Evolutionary conservation across 2,797 vertebrate species (phyloP).

Genomic region (Remorina albescens): DNA sequence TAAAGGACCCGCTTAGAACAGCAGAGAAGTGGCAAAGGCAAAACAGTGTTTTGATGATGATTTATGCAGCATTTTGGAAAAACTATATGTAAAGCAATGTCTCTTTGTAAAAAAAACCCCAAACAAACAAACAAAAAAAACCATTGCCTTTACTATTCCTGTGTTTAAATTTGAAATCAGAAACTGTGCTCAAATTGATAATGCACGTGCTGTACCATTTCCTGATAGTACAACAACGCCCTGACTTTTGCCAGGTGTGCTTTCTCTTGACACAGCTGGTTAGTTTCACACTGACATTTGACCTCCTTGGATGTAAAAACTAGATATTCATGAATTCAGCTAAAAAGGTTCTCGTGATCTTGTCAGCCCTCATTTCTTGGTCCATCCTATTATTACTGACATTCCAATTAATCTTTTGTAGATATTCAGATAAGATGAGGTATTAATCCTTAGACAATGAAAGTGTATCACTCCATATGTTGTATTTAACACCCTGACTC

Average conservation of each 20-base stretch:
- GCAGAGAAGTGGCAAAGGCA: slow-evolving; percentile 3
- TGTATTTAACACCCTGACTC: slow-evolving; percentile 21
- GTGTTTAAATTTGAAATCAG: slow-evolving; percentile 4
- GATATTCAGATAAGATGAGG: slow-evolving; percentile 36
- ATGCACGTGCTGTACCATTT: not conserved
- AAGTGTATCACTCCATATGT: slow-evolving; percentile 8
- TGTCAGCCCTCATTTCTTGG: slow-evolving; percentile 23
- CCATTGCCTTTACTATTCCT: not conserved
- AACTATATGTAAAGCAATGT: not conserved
- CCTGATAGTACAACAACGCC: not conserved
- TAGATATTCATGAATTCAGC: slow-evolving; percentile 25
- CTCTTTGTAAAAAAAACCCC: not conserved
- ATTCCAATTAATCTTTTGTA: slow-evolving; percentile 39
- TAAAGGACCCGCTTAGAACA: not conserved
- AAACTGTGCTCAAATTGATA: not conserved
- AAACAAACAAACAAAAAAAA: not conserved
- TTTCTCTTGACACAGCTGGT: slow-evolving; percentile 31
- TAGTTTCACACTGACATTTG: slow-evolving; percentile 24
- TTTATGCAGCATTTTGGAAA: slow-evolving; percentile 3
- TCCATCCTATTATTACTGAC: slow-evolving; percentile 47
- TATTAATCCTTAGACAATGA: slow-evolving; percentile 41
- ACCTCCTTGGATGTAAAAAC: slow-evolving; percentile 20
- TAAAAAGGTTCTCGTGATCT: slow-evolving; percentile 55
- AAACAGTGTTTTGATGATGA: slow-evolving; percentile 16
- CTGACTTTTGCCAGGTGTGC: not conserved